Evolutionary conservation across 2,113 vertebrate genomes (phyloP).

Genomic region (Grammomys surdaster): DNA sequence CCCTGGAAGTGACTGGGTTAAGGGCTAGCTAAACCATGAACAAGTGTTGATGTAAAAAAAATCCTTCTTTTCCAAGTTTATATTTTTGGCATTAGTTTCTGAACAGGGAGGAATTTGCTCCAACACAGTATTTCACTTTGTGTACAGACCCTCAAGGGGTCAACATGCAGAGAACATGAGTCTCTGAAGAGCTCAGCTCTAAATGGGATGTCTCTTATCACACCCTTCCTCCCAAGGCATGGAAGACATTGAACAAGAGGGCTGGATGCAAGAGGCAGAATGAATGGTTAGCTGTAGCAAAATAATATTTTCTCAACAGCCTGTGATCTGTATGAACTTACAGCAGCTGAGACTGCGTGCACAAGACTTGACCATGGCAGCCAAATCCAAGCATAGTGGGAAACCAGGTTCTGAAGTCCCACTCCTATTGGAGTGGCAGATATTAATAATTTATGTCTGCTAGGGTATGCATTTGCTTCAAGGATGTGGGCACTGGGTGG

Average conservation of each 20-base stretch:
- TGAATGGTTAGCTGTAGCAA: not conserved
- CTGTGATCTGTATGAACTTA: not conserved
- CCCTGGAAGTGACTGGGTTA: rapidly evolving
- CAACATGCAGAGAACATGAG: not conserved
- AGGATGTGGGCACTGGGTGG: not conserved
- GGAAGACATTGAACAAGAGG: not conserved
- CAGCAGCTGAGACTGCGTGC: rapidly evolving
- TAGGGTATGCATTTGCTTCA: not conserved
- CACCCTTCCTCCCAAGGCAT: no score
- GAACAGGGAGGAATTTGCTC: not conserved
- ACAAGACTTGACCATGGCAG: not conserved
- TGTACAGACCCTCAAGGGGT: not conserved
- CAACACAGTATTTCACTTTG: not conserved
- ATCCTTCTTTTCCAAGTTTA: not conserved
- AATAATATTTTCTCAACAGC: not conserved
- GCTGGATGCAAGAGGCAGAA: no score
- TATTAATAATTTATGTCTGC: not conserved
- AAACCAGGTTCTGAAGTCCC: not conserved
- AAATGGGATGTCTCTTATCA: no score
- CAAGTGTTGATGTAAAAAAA: rapidly evolving
- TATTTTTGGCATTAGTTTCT: not conserved
- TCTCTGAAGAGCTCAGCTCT: not conserved
- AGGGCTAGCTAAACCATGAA: not conserved
- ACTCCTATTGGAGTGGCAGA: not conserved
- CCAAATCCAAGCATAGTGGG: not conserved